Percentiles rank a stretch among this genome's conserved stretches.
Evolutionary conservation across 2,888 invertebrate species (phyloP).

Genomic region (Hoplodrina ambigua): DNA sequence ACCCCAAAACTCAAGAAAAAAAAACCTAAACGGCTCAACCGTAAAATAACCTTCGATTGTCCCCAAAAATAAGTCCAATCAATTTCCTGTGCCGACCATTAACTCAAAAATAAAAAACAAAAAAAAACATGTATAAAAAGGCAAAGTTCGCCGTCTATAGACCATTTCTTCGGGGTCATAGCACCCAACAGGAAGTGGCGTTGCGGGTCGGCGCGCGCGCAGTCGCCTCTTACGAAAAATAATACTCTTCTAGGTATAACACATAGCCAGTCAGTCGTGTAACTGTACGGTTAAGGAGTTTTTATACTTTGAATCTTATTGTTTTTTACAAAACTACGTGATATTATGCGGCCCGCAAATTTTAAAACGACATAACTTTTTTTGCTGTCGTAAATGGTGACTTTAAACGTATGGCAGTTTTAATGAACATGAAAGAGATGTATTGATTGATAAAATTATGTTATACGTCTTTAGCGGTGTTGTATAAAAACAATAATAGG

Average conservation of each 20-base stretch:
- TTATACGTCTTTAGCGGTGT: conserved; percentile 35
- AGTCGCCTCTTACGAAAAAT: conserved; percentile 87
- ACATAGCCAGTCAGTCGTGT: conserved; percentile 80
- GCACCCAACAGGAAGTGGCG: conserved; percentile 88
- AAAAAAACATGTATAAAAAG: conserved; percentile 73
- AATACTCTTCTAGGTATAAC: conserved; percentile 84
- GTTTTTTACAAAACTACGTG: conserved; percentile 60
- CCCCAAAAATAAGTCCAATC: conserved; percentile 76
- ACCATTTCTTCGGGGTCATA: conserved; percentile 89
- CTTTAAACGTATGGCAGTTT: conserved; percentile 9
- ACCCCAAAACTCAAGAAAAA: conserved; percentile 44
- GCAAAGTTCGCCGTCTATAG: conserved; percentile 80
- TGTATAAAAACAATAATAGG: conserved; percentile 56
- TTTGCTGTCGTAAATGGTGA: conserved; percentile 8
- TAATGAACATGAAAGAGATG: conserved; percentile 34
- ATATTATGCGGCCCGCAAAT: conserved; percentile 40
- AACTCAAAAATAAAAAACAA: conserved; percentile 78
- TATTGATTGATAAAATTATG: conserved; percentile 48
- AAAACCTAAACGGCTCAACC: conserved; percentile 71
- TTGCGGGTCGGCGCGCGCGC: conserved; percentile 87
- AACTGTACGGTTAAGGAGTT: conserved; percentile 71
- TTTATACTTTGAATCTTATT: conserved; percentile 58
- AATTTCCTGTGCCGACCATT: conserved; percentile 85
- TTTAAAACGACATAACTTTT: conserved; percentile 18
- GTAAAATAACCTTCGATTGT: conserved; percentile 82